Evolutionary conservation across 2,888 invertebrate species (phyloP), one percentile per base, ranked within the genome.

Genomic region (Mesorhabditis spiculigera): DNA sequence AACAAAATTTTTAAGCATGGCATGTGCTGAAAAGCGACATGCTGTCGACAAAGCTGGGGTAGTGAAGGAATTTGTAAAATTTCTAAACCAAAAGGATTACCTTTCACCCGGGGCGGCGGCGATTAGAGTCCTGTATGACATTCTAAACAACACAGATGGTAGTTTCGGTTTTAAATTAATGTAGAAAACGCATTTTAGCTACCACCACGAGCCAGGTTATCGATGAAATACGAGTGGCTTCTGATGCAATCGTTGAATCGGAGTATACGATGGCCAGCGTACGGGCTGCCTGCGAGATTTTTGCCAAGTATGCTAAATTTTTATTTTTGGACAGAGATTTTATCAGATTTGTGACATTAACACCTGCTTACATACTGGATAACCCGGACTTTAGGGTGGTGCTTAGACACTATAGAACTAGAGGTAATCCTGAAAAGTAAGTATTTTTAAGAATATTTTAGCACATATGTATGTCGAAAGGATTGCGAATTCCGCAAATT

Each of bases 401-500:
- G 4, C 66, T 77, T 4, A 71, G 68, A 61, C 74, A 72, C 42
- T 78, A 78, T 68, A 65, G 71, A 3, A 66, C 71, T 61, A 74
- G 84, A 82, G 86, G 79, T 5, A 65, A 73, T 41, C 66, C 69
- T 50, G 8, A 50, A 50, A n/a, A 10, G 58, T n/a, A 50, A 50
- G 58, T 50, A 50, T 50, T 13, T 13, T 28, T 50, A 13, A 10
- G 8, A 50, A 50, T 50, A 10, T 50, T 50, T 50, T n/a, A 50
- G 58, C 10, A 13, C 10, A 50, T 50, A 13, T 50, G n/a, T 86
- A 85, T 72, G 71, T 83, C 8, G 74, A 79, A 63, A 72, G 84
- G n/a, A 81, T 85, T 5, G 71, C 74, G 10, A 71, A 71, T 86
- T 91, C 94, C 0, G 89, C 94, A 83, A 90, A 91, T 64, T 93